Conservation (phyloP, 2,113 vertebrate species). For the Atrichornis clamosus region DNA sequence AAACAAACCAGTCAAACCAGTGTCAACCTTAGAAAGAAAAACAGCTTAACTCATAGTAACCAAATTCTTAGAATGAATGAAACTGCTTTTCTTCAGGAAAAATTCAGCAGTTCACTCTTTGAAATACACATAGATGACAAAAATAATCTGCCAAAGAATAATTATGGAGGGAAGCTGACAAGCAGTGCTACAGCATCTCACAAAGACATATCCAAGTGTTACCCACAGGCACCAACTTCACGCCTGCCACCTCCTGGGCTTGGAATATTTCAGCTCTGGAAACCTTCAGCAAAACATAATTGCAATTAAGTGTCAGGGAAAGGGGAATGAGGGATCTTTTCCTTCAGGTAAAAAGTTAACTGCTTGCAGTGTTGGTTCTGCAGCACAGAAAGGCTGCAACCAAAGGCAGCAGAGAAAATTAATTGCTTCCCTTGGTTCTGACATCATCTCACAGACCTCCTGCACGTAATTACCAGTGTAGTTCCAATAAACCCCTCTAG, state of each 20-base stretch:
- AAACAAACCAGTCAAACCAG: neutral
- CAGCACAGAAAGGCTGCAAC: neutral
- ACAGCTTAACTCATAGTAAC: neutral
- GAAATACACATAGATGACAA: neutral
- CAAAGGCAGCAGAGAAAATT: neutral
- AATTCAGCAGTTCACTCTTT: neutral
- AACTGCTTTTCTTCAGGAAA: neutral
- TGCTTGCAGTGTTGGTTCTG: neutral
- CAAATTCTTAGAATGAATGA: neutral
- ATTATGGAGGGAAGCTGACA: neutral
- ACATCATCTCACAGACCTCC: neutral
- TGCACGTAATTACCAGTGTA: accelerated
- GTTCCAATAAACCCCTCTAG: neutral
- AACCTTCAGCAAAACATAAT: neutral
- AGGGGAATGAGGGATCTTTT: neutral
- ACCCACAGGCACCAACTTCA: neutral
- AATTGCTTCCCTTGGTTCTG: neutral
- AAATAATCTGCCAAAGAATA: neutral
- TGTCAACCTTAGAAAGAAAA: neutral
- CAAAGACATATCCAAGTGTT: neutral
- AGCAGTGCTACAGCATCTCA: neutral
- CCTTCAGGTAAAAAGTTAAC: neutral
- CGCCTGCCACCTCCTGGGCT: neutral
- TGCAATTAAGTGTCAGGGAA: neutral
- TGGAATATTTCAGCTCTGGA: neutral